These are phyloP conservation scores for Falco rusticolus DNA, from an alignment of 2,797 vertebrate genomes.

Conservation along the genomic window DNA sequence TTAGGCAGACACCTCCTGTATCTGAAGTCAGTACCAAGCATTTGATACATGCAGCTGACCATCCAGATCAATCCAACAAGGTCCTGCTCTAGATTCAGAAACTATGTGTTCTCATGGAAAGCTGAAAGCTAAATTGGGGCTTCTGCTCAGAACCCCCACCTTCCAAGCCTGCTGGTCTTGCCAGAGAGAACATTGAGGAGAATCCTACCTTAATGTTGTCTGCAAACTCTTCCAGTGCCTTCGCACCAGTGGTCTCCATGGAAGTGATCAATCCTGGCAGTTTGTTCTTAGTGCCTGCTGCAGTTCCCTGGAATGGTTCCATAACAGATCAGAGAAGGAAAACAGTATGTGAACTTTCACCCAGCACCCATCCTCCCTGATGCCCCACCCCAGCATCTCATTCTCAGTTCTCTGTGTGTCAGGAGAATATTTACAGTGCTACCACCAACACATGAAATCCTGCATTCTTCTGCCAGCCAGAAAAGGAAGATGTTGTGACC, in stretches of 20 bases:
- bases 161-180: neutral
- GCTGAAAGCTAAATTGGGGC: neutral
- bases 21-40: neutral
- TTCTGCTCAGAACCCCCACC: neutral
- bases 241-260: conserved; percentile 96
- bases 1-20: neutral
- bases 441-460: neutral
- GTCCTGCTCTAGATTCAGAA: neutral
- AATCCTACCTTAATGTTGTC: conserved; percentile 93
- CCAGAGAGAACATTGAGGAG: neutral
- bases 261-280: conserved; percentile 94
- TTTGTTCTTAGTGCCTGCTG: conserved; percentile 98
- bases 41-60: neutral
- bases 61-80: neutral
- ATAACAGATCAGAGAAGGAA: neutral
- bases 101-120: neutral
- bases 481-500: neutral
- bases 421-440: neutral
- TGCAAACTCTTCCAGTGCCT: conserved; percentile 96
- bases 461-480: neutral
- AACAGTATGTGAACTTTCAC: neutral
- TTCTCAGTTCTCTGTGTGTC: neutral
- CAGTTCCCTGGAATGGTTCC: conserved; percentile 86
- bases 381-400: neutral
- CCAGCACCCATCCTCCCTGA: neutral